Percentiles rank a stretch among this genome's conserved stretches.
phyloP scores from a whole-genome alignment of 2,797 vertebrate genomes.

The Huso huso region DNA sequence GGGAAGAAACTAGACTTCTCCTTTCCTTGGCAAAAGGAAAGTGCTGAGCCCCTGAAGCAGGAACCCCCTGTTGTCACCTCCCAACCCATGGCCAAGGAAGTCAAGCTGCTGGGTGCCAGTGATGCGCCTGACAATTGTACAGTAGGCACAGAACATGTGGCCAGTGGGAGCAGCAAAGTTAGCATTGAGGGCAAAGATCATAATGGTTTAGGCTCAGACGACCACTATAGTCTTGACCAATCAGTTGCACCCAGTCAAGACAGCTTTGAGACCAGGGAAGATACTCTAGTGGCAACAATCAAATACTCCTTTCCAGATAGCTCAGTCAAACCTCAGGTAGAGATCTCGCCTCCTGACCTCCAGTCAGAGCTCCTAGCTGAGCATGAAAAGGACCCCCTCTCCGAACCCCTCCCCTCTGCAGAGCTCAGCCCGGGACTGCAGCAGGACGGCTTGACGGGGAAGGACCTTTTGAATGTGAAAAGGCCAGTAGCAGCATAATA shows the following conservation, averaged over 20 bases:
- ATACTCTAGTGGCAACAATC: slow-evolving; percentile 34
- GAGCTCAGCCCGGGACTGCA: slow-evolving; percentile 48
- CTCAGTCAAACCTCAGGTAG: slow-evolving; percentile 39
- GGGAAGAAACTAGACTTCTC: slow-evolving; percentile 66
- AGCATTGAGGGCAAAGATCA: slow-evolving; percentile 42
- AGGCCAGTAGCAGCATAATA: slow-evolving; percentile 94
- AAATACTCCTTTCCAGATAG: slow-evolving; percentile 40
- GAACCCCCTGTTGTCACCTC: slow-evolving; percentile 39
- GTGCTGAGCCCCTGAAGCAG: slow-evolving; percentile 42
- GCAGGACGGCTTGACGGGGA: slow-evolving; percentile 54
- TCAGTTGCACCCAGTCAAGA: not conserved
- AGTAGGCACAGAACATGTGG: slow-evolving; percentile 40
- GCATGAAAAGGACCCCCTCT: slow-evolving; percentile 48
- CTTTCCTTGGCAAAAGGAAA: slow-evolving; percentile 69
- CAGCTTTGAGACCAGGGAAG: slow-evolving; percentile 8
- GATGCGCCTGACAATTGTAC: slow-evolving; percentile 31
- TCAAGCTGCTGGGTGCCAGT: slow-evolving; percentile 21
- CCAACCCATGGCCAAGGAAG: slow-evolving; percentile 46
- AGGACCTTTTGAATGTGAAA: slow-evolving; percentile 72
- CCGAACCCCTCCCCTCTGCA: slow-evolving; percentile 53
- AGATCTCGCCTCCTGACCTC: slow-evolving; percentile 53
- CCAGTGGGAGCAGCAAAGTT: slow-evolving; percentile 37
- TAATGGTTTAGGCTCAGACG: slow-evolving; percentile 35
- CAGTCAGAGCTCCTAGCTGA: slow-evolving; percentile 49
- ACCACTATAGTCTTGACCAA: slow-evolving; percentile 37